Evolutionary conservation across 1,140 invertebrate genomes (phyloP), one percentile per base, ranked within the genome.

Genomic region (Anoplolepis gracilipes): DNA sequence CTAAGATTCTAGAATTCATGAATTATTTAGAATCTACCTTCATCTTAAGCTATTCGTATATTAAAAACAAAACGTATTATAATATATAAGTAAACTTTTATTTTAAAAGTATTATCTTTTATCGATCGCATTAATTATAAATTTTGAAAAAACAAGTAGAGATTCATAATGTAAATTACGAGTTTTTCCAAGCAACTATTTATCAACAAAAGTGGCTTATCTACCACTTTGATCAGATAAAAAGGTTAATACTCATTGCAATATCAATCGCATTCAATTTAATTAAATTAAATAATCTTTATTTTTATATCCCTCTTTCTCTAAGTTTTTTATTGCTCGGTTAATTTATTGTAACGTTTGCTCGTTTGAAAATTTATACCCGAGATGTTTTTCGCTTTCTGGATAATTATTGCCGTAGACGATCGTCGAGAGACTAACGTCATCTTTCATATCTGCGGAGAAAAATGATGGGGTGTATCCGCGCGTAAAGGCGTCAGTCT

Each of bases 401-500:
- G n/a, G 16, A 7, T 55, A 53, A 30, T 55, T n/a, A 46, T 5
- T 59, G 19, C 6, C 25, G n/a, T 36, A 13, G 28, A 30, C 39
- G 28, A 49, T 61, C 19, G 16, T 42, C 55, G 28, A 49, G 42
- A 36, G 30, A 79, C 16, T 62, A 5, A 55, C 13, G 19, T 67
- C 22, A 42, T 69, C 69, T 79, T 3, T 49, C 55, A 55, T 79
- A 55, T 39, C 10, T 16, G 8, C 28, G 22, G 30, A 69, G 42
- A 79, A 79, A 69, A 79, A 69, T 69, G 33, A 69, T 22, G 16
- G 33, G 25, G 46, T 42, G 62, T 53, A 79, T 36, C 30, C 28
- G 76, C 42, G 62, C n/a, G 76, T 49, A 49, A 77, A 64, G 42
- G 57, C 42, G 76, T 65, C 61, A n/a, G 39, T 69, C 10, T 79